These are phyloP conservation scores for Diadophis punctatus DNA, from an alignment of 2,113 vertebrate species.

Conservation along the genomic window DNA sequence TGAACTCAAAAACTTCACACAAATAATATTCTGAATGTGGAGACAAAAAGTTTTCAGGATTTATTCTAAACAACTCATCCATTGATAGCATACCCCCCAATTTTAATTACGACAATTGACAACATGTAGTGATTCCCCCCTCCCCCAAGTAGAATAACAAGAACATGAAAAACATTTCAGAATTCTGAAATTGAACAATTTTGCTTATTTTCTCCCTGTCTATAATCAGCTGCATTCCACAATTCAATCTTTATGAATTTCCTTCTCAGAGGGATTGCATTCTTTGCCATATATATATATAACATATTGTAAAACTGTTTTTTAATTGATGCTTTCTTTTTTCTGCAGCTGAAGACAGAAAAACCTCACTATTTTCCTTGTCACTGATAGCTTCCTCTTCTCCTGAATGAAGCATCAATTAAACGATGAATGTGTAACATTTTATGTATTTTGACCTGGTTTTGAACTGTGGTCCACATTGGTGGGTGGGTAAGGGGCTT, in stretches of 20 bases:
- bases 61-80: background rate
- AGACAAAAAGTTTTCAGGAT: background rate
- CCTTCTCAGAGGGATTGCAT: constrained; percentile 46
- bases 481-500: constrained; percentile 8
- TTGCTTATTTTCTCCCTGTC: background rate
- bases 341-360: constrained; percentile 55
- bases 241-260: constrained; percentile 19
- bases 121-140: background rate
- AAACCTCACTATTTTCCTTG: constrained; percentile 66
- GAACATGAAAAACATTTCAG: background rate
- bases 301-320: constrained; percentile 65
- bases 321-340: constrained; percentile 69
- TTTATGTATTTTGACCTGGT: constrained; percentile 56
- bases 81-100: background rate
- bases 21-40: background rate
- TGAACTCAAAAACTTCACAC: background rate
- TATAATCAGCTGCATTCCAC: background rate
- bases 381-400: constrained; percentile 68
- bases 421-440: constrained; percentile 56
- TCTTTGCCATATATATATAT: constrained; percentile 55
- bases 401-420: constrained; percentile 68
- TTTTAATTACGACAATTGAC: background rate
- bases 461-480: constrained; percentile 53
- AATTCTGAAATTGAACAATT: background rate
- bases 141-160: background rate